These are phyloP conservation scores for Bryconaethiops microstoma DNA, from an alignment of 2,797 vertebrate genomes.

Conservation along the genomic window DNA sequence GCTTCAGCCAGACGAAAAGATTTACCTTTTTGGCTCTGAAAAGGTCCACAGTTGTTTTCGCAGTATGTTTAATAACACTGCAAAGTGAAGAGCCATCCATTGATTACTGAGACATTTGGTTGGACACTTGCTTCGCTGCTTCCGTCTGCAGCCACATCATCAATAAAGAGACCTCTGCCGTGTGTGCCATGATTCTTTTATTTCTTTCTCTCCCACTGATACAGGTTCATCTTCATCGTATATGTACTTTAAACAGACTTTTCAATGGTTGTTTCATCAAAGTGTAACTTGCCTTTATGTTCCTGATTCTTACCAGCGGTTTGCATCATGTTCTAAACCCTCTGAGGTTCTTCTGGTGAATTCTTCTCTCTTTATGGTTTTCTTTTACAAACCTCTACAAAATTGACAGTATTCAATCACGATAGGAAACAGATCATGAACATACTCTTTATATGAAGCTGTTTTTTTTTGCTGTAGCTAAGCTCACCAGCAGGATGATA, in stretches of 20 bases:
- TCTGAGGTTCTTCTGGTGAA: neutral
- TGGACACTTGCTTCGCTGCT: constrained; percentile 3
- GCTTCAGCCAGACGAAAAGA: neutral
- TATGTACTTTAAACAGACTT: neutral
- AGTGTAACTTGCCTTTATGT: neutral
- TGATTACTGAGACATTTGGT: neutral
- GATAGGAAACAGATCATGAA: no score
- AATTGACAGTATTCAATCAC: neutral
- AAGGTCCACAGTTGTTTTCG: neutral
- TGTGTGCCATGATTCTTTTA: neutral
- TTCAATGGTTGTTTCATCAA: neutral
- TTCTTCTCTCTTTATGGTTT: neutral
- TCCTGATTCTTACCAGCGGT: neutral
- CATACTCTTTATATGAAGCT: neutral
- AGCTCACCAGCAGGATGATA: no score
- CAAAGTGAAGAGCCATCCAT: neutral
- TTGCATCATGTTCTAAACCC: constrained; percentile 4
- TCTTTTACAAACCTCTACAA: neutral
- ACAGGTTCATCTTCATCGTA: neutral
- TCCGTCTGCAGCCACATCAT: constrained; percentile 1
- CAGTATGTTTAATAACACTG: neutral
- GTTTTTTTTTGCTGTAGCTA: neutral
- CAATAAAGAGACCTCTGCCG: neutral
- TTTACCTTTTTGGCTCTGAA: neutral
- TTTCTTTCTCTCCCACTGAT: neutral